phyloP scores from a whole-genome alignment of 2,888 invertebrate species.

The Lumbricus terrestris region DNA sequence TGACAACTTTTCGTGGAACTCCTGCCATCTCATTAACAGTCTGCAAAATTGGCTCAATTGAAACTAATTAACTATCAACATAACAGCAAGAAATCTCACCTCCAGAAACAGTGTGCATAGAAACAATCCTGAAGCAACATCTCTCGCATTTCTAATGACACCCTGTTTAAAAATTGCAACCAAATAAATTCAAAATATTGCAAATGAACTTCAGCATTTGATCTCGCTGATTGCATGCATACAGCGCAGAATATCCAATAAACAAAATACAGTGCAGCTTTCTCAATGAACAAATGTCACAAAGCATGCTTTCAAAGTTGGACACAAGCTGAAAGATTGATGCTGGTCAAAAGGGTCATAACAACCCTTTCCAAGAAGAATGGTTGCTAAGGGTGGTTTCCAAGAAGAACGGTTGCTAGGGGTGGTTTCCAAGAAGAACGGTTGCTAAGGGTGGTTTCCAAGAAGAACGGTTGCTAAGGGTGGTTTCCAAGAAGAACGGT shows the following conservation, averaged over 20 bases:
- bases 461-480: too few relatives aligned
- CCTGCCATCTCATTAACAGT: not conserved
- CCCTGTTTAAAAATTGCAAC: constrained; percentile 59
- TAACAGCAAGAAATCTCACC: constrained; percentile 67
- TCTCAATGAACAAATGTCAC: not conserved
- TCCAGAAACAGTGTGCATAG: constrained; percentile 66
- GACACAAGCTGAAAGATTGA: not conserved
- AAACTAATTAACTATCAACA: constrained; percentile 38
- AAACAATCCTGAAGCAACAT: constrained; percentile 77
- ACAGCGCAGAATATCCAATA: not conserved
- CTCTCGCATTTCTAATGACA: constrained; percentile 66
- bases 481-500: too few relatives aligned
- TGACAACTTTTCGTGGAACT: too few relatives aligned
- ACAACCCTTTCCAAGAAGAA: too few relatives aligned
- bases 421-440: too few relatives aligned
- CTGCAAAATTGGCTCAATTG: not conserved
- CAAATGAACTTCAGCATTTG: not conserved
- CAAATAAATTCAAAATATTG: not conserved
- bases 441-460: too few relatives aligned
- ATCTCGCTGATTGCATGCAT: not conserved
- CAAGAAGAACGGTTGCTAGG: too few relatives aligned
- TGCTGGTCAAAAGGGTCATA: not conserved
- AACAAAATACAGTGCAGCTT: not conserved
- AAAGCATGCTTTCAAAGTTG: not conserved
- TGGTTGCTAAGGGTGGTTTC: too few relatives aligned